Base-by-base conservation (phyloP, 1,140 invertebrate genomes). In the Diabrotica virgifera region DNA sequence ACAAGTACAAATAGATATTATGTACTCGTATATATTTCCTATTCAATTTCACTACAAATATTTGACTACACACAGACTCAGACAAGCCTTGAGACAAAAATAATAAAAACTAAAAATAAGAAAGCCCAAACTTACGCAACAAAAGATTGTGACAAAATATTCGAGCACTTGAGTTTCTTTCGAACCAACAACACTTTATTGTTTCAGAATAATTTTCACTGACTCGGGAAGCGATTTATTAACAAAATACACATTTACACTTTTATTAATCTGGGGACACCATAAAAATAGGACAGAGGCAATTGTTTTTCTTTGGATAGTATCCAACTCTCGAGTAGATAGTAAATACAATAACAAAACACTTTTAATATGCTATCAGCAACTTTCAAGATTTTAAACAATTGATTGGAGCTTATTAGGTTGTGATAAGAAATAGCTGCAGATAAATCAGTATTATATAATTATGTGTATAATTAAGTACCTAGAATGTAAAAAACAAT, bases 221-320 rank as follows among this genome's bases (percentile, higher is more conserved):
- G n/a, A 10, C 40, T n/a, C 40, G 40, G 40, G 40, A 8, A 46
- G 8, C 8, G 40, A 46, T 46, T 46, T 46, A 46, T 46, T 46
- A 46, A 46, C 40, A 46, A 46, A 46, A 46, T 46, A 46, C 40
- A 46, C 40, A 10, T 46, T 46, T 46, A 46, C 40, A 46, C 40
- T 10, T 46, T 46, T 46, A 46, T 46, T 46, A 46, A 46, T 46
- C 40, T 46, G 40, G 40, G 40, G 40, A 46, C 13, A 55, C 24
- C 13, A 55, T 46, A n/a, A 46, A 59, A 59, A 59, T 59, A 59
- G 57, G 36, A 40, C 14, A 59, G 57, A 59, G 57, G 57, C 57
- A 40, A 59, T 59, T 59, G 57, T 59, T 14, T 59, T 59, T 11
- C 40, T 9, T 59, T 59, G 57, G 57, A 59, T 10, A 59, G 6